Evolutionary conservation across 2,797 vertebrate species (phyloP).

Genomic region (Amblyopsis hoosieri): DNA sequence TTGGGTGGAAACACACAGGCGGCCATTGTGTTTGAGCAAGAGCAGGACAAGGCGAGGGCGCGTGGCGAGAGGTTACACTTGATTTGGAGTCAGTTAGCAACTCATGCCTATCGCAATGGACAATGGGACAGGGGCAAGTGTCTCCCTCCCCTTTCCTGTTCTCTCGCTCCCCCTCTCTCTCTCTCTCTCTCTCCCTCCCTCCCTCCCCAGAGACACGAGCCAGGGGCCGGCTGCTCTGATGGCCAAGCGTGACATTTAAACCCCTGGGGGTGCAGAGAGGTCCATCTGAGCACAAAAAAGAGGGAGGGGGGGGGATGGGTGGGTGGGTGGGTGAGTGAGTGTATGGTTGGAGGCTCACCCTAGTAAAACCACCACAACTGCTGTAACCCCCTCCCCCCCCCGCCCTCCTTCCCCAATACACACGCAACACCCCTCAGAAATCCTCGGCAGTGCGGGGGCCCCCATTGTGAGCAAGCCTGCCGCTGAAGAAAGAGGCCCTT

Average conservation of each 20-base stretch:
- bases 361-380: conserved; percentile 39
- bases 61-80: conserved; percentile 77
- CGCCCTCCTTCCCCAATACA: not conserved
- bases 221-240: conserved; percentile 76
- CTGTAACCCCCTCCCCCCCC: conserved; percentile 21
- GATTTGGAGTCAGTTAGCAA: conserved; percentile 77
- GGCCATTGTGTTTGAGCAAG: conserved; percentile 66
- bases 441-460: conserved; percentile 58
- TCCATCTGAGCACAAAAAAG: conserved; percentile 48
- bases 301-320: conserved; percentile 21
- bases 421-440: conserved; percentile 42
- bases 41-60: conserved; percentile 64
- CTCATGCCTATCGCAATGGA: conserved; percentile 73
- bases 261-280: conserved; percentile 73
- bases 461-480: conserved; percentile 68
- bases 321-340: conserved; percentile 30
- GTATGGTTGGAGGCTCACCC: conserved; percentile 61
- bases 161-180: conserved; percentile 39
- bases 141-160: conserved; percentile 66
- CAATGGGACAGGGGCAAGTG: conserved; percentile 69
- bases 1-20: conserved; percentile 47
- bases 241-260: conserved; percentile 82
- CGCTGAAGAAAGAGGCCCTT: conserved; percentile 73
- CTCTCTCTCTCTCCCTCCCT: conserved; percentile 49
- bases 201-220: conserved; percentile 73